phyloP scores from a whole-genome alignment of 2,113 vertebrate species.

The Hemibagrus wyckioides region DNA sequence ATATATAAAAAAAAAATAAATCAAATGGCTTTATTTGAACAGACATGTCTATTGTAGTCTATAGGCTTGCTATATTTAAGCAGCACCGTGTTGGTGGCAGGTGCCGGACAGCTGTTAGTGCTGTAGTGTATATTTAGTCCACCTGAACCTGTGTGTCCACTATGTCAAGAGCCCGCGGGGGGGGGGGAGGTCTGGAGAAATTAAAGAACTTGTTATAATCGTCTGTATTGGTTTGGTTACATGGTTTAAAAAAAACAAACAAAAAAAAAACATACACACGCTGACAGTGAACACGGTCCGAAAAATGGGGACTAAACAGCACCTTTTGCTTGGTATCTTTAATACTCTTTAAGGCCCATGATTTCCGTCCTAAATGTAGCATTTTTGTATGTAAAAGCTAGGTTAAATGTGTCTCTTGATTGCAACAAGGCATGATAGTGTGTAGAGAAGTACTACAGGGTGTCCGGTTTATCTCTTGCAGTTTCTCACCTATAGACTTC shows the following conservation, averaged over 20 bases:
- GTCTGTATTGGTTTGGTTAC: neutral
- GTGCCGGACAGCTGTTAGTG: slow-evolving; percentile 11
- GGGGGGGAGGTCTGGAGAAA: neutral
- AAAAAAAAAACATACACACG: neutral
- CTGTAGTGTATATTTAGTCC: slow-evolving; percentile 1
- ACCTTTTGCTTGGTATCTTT: neutral
- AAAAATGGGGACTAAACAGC: neutral
- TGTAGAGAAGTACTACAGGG: neutral
- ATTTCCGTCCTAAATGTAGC: neutral
- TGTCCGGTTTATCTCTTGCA: neutral
- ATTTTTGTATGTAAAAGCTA: too few relatives aligned
- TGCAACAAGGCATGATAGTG: neutral
- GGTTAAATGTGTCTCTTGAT: too few relatives aligned
- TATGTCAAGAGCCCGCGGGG: neutral
- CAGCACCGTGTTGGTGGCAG: neutral
- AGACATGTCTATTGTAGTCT: slow-evolving; percentile 60
- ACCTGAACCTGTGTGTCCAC: slow-evolving; percentile 1
- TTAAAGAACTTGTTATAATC: neutral
- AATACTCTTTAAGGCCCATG: too few relatives aligned
- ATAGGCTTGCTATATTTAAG: slow-evolving; percentile 1
- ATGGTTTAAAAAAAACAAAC: too few relatives aligned
- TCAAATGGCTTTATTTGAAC: slow-evolving; percentile 88
- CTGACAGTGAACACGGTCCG: neutral
- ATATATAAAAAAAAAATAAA: slow-evolving; percentile 92
- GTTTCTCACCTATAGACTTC: neutral